Evolutionary conservation across 1,140 invertebrate species (phyloP), one percentile per base, ranked within the genome.

Genomic region (Hylaeus volcanicus): DNA sequence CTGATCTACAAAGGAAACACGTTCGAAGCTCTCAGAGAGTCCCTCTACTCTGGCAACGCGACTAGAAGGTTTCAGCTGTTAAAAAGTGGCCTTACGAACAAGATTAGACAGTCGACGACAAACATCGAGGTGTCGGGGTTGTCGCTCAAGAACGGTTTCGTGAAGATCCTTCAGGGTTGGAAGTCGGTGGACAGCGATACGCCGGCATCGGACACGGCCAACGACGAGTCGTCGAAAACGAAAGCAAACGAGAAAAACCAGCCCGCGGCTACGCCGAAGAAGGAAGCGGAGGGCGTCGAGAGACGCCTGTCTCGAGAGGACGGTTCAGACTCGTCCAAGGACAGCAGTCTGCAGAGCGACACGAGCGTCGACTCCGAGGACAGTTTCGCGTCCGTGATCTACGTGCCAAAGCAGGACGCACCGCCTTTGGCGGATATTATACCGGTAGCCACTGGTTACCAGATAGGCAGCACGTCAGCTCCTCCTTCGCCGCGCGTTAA

Each of bases 351-450:
- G 65, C 97, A 98, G 91, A 98, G 97, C 91, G 97, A 98, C 88
- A 98, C 98, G 0, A 98, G 97, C 92, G 96, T 98, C 3, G 97
- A 98, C 91, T 98, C 97, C 2, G 97, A 98, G 92, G 97, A 98
- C 86, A 98, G 97, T 92, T 97, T 98, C 90, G 97, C 97, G 53
- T 98, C 97, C 66, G 97, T 98, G 9, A 98, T 98, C 88, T 98
- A 96, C 89, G 96, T 98, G 84, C 97, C 97, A 61, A 96, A 96
- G 89, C 94, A 94, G 80, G 94, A 95, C 76, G 65, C 60, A 6
- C 15, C 75, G 11, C 15, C 73, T 1, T 8, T 71, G 5, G 68
- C 71, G 4, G 83, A 86, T 12, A n/a, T 79, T 39, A 14, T 74
- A 12, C 68, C 82, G 9, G 14, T 56, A 53, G 39, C 81, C 6